Conservation (phyloP, 2,113 vertebrate genomes). For the Trogon surrucura region DNA sequence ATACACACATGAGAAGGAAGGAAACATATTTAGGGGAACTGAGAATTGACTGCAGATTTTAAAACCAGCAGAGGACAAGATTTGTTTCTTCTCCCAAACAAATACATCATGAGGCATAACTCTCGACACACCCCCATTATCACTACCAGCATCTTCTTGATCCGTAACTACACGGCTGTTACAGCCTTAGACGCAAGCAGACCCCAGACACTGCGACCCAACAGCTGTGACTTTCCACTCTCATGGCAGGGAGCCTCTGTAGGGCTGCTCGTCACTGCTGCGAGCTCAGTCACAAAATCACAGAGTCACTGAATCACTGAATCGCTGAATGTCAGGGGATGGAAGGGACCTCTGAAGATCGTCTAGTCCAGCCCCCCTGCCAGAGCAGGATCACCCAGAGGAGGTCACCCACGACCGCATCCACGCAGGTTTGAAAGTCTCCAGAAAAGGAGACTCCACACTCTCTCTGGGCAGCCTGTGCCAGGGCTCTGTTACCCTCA, state of each 20-base stretch:
- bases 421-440: too few relatives aligned
- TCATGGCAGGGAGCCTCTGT: background rate
- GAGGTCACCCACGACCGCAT: too few relatives aligned
- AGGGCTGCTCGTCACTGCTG: rapidly evolving
- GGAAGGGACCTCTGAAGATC: too few relatives aligned
- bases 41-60: background rate
- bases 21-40: background rate
- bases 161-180: background rate
- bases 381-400: too few relatives aligned
- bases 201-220: background rate
- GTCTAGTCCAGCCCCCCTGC: too few relatives aligned
- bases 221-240: background rate
- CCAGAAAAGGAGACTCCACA: too few relatives aligned
- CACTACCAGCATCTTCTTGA: background rate
- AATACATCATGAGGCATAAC: background rate
- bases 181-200: background rate
- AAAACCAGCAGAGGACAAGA: background rate
- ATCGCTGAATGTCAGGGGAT: too few relatives aligned
- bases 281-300: background rate
- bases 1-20: background rate
- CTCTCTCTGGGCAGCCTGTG: too few relatives aligned
- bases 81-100: background rate
- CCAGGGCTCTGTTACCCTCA: too few relatives aligned
- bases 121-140: background rate
- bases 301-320: too few relatives aligned